These are phyloP conservation scores for Holothuria glaberrima DNA, from an alignment of 35 echinoderm and acorn worm species.

Conservation along the genomic window DNA sequence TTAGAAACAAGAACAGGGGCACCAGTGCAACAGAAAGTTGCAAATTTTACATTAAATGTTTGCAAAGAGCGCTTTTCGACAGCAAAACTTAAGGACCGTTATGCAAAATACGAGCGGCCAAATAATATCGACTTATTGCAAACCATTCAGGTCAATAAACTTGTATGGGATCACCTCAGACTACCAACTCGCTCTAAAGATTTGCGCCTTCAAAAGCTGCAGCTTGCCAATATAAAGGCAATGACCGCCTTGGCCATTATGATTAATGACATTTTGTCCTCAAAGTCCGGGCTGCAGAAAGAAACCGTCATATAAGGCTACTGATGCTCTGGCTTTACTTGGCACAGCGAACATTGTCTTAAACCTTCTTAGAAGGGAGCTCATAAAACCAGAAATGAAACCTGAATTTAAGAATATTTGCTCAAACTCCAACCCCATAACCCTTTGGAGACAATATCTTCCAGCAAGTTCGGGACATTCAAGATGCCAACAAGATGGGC, in stretches of 20 bases:
- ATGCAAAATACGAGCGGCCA: neutral
- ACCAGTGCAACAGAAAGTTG: slow-evolving; percentile 18
- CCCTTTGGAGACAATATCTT: neutral
- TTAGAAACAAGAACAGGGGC: neutral
- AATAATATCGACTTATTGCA: neutral
- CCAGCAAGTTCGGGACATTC: neutral
- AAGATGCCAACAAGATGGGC: neutral
- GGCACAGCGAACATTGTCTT: neutral
- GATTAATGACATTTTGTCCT: neutral
- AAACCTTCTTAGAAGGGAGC: slow-evolving; percentile 9
- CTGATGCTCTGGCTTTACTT: slow-evolving; percentile 11
- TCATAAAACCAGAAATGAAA: slow-evolving; percentile 30
- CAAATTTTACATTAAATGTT: neutral
- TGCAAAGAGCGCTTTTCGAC: neutral
- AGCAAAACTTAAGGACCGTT: neutral
- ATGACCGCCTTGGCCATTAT: neutral
- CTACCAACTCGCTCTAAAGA: neutral
- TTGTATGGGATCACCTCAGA: neutral
- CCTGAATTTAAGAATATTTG: slow-evolving; percentile 33
- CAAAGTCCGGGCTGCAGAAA: neutral
- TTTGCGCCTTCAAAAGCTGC: neutral
- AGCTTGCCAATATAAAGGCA: neutral
- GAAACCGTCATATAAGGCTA: neutral
- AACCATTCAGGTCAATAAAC: slow-evolving; percentile 19
- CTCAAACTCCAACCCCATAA: neutral